Conservation (phyloP, 2,888 invertebrate species). For the Hydraecia micacea region DNA sequence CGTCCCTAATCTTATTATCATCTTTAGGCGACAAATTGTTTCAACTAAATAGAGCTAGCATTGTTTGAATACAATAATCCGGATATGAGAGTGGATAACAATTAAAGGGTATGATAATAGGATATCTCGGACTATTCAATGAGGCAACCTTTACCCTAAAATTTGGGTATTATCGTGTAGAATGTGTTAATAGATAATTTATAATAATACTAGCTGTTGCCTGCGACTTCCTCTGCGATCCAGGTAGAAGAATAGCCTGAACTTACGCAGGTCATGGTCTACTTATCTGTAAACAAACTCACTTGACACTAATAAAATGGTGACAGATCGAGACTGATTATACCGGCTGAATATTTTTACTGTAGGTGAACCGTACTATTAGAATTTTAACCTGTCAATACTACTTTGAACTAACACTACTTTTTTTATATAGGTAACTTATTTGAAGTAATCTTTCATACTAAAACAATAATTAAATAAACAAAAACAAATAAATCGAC, state of each 20-base stretch:
- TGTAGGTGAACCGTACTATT: too few relatives aligned
- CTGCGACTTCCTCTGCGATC: background rate
- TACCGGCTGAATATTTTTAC: too few relatives aligned
- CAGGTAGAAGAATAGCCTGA: background rate
- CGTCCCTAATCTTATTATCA: conserved; percentile 62
- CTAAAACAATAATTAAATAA: too few relatives aligned
- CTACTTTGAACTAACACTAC: too few relatives aligned
- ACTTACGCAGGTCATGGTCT: background rate
- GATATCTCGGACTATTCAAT: conserved; percentile 55
- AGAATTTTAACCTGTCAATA: too few relatives aligned
- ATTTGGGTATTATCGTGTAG: conserved; percentile 21
- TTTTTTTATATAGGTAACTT: too few relatives aligned
- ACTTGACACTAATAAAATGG: too few relatives aligned
- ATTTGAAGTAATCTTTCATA: too few relatives aligned
- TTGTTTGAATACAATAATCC: conserved; percentile 64
- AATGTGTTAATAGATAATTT: conserved; percentile 2
- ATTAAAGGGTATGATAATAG: conserved; percentile 56
- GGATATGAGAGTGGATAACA: conserved; percentile 62
- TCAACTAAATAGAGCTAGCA: conserved; percentile 49
- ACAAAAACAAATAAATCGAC: too few relatives aligned
- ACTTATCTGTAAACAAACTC: too few relatives aligned
- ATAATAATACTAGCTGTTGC: background rate
- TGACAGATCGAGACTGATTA: too few relatives aligned
- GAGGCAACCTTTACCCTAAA: conserved; percentile 42
- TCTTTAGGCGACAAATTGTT: conserved; percentile 58